These are phyloP conservation scores for Teleopsis dalmanni DNA, from an alignment of 1,140 invertebrate genomes.

Conservation along the genomic window DNA sequence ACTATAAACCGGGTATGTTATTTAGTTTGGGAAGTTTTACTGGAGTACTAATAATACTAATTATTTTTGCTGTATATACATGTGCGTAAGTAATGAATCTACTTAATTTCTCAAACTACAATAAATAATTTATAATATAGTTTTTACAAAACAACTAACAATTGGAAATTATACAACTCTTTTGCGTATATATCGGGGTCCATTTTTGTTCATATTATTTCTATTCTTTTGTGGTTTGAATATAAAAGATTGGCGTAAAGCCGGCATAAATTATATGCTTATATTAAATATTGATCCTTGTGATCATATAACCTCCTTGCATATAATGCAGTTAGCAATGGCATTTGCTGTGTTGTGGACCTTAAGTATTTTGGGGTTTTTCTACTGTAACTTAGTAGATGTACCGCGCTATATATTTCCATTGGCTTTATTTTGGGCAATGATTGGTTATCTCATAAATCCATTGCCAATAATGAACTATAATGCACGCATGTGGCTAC, in stretches of 20 bases:
- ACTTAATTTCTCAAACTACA: too few species aligned
- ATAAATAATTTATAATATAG: too few species aligned
- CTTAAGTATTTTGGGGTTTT: conserved; percentile 45
- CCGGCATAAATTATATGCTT: conserved; percentile 71
- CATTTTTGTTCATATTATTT: conserved; percentile 59
- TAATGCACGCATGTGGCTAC: conserved; percentile 48
- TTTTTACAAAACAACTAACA: too few species aligned
- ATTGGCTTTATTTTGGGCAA: conserved; percentile 51
- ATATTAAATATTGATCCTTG: conserved; percentile 73
- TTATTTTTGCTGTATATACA: too few species aligned
- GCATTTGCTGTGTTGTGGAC: conserved; percentile 63
- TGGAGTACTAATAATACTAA: too few species aligned
- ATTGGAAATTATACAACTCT: too few species aligned
- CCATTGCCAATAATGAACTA: conserved; percentile 57
- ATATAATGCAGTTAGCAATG: conserved; percentile 64
- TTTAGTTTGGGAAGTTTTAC: conserved; percentile 58
- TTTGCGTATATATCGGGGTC: conserved; percentile 55
- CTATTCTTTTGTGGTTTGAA: conserved; percentile 68
- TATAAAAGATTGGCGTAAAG: conserved; percentile 62
- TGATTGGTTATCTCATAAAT: conserved; percentile 57
- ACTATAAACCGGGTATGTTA: conserved; percentile 55
- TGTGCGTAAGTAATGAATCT: too few species aligned
- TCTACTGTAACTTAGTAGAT: conserved; percentile 50
- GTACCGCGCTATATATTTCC: conserved; percentile 56
- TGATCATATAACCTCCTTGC: conserved; percentile 60